These are phyloP conservation scores for Brachyhypopomus occidentalis DNA, from an alignment of 2,113 vertebrate species.

Conservation along the genomic window DNA sequence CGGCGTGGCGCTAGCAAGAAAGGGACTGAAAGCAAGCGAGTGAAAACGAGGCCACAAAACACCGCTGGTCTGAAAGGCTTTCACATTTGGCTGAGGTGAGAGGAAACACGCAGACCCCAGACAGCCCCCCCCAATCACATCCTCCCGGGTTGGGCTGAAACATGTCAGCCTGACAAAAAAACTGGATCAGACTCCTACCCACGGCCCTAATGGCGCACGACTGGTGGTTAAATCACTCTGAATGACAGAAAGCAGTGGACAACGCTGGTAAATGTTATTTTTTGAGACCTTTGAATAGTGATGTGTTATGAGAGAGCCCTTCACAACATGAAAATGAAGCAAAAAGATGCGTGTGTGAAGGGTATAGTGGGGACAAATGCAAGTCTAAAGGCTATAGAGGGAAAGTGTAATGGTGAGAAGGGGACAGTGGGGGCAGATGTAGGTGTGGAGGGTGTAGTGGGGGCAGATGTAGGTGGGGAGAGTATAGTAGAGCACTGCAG, in stretches of 20 bases:
- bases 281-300: too few relatives aligned
- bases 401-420: too few relatives aligned
- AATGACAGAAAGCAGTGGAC: neutral
- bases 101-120: neutral
- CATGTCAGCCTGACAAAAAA: neutral
- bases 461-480: too few relatives aligned
- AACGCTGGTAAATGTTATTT: too few relatives aligned
- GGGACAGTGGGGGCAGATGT: too few relatives aligned
- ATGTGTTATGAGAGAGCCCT: neutral
- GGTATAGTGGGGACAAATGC: too few relatives aligned
- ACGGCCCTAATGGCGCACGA: neutral
- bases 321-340: neutral
- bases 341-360: neutral
- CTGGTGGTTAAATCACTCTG: neutral
- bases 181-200: neutral
- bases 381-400: too few relatives aligned
- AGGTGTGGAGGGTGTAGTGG: too few relatives aligned
- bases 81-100: neutral
- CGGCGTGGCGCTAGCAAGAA: constrained; percentile 1
- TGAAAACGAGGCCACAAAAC: constrained; percentile 27
- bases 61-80: constrained; percentile 8
- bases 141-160: neutral
- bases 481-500: neutral
- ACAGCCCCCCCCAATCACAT: neutral
- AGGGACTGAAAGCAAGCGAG: constrained; percentile 13